These are phyloP conservation scores for Phania funesta DNA, from an alignment of 2,888 invertebrate genomes.

Conservation along the genomic window DNA sequence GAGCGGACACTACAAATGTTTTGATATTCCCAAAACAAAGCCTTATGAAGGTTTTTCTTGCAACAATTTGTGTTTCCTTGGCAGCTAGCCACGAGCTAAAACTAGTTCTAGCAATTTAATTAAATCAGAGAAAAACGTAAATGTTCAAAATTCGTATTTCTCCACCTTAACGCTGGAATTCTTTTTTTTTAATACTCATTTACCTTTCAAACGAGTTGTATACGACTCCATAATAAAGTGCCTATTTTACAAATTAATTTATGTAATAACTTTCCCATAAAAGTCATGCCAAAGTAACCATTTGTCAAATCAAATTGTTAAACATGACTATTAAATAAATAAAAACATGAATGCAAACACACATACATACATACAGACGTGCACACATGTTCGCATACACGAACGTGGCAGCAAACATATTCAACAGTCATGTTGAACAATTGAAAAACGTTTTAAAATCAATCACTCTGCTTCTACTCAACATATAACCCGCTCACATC, in stretches of 20 bases:
- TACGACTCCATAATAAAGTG: conserved; percentile 21
- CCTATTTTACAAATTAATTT: conserved; percentile 2
- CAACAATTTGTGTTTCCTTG: too few relatives aligned
- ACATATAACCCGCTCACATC: conserved; percentile 29
- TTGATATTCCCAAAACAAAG: too few relatives aligned
- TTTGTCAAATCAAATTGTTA: conserved; percentile 61
- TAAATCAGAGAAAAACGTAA: too few relatives aligned
- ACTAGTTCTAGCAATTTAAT: too few relatives aligned
- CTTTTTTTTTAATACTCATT: conserved; percentile 9
- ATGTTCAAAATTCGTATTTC: too few relatives aligned
- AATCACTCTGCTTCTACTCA: conserved; percentile 45
- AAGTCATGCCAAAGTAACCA: conserved; percentile 51
- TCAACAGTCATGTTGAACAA: conserved; percentile 53
- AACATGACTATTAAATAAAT: conserved; percentile 64
- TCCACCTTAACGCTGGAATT: neutral
- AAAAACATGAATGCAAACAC: neutral
- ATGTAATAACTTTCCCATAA: conserved; percentile 22
- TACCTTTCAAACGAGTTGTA: neutral
- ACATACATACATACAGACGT: too few relatives aligned
- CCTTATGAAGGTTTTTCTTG: too few relatives aligned
- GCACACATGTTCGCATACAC: neutral
- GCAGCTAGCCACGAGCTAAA: too few relatives aligned
- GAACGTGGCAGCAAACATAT: conserved; percentile 51
- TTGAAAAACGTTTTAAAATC: conserved; percentile 67
- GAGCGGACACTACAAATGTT: too few relatives aligned